Evolutionary conservation across 2,888 invertebrate species (phyloP), one percentile per base, ranked within the genome.

Genomic region (Lepetodrilus schrolli): DNA sequence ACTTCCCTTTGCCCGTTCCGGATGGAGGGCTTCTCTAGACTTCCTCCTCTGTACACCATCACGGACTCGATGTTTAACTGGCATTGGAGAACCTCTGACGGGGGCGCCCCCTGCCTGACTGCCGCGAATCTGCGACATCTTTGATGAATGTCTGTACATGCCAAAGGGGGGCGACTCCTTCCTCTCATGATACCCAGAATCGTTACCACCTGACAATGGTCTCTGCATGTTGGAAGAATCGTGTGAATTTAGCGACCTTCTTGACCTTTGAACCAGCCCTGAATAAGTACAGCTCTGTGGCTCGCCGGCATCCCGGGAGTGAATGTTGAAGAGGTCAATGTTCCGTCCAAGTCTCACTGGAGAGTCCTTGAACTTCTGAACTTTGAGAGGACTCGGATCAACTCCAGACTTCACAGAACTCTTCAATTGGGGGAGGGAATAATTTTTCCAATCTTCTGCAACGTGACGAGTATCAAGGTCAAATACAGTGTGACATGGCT

Each of bases 301-400:
- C 2, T 58, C 30, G 17, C 17, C 58, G 26, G 58, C 58, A 23
- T 58, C 30, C 58, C 58, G 34, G 7, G 58, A 26, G 17, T 34
- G 58, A 8, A 26, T 58, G 58, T 58, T 58, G 66, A 83, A 81
- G 17, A 78, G 51, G 50, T 82, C 81, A 13, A 78, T 72, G 73
- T 51, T 80, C 43, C 78, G 70, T 13, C 81, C 80, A 70, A 79
- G 72, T 58, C 76, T 73, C 3, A 71, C 68, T 13, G 82, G 82
- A 10, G 82, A 83, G 30, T 79, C 58, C 2, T 72, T 73, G 21
- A 76, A 73, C 20, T 73, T 68, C 26, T 78, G 49, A 7, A 81
- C 65, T 23, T 66, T 72, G 20, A 78, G 36, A 23, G 80, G 77
- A 1, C 78, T 69, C 4, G 66, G 72, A 36, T 37, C 38, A 30